A percentile compares a stretch with the other conserved stretches of the same genome.
These are phyloP conservation scores for Ascaphus truei DNA, from an alignment of 2,113 vertebrate genomes.

Conservation along the genomic window DNA sequence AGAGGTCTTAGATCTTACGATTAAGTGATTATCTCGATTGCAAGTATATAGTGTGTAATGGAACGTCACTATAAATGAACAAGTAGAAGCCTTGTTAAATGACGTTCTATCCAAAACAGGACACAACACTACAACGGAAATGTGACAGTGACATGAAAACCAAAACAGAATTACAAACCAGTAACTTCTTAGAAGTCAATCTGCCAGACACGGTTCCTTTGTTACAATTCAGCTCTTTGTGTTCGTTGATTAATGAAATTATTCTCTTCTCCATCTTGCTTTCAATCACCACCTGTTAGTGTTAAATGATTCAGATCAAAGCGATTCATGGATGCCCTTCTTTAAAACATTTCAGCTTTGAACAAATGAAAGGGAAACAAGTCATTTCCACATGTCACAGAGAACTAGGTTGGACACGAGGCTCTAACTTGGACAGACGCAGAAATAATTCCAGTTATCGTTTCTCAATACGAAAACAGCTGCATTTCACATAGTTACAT, in stretches of 20 bases:
- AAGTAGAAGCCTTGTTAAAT: too few relatives aligned
- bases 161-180: constrained; percentile 62
- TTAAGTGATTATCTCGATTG: too few relatives aligned
- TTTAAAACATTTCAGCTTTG: too few relatives aligned
- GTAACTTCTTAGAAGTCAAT: constrained; percentile 88
- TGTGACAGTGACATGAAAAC: too few relatives aligned
- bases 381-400: neutral
- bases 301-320: neutral
- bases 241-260: constrained; percentile 87
- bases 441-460: too few relatives aligned
- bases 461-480: too few relatives aligned
- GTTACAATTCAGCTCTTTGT: constrained; percentile 78
- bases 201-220: constrained; percentile 84
- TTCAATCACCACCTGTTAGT: constrained; percentile 83
- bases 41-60: too few relatives aligned
- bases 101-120: too few relatives aligned
- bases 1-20: too few relatives aligned
- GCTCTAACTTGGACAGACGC: neutral
- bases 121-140: too few relatives aligned
- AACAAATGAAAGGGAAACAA: fast-evolving
- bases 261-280: constrained; percentile 86
- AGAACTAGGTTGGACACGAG: constrained; percentile 10
- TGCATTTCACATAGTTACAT: too few relatives aligned
- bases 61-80: too few relatives aligned
- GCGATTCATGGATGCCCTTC: fast-evolving